Percentiles rank a stretch among this genome's conserved stretches.
Evolutionary conservation across 1,140 invertebrate genomes (phyloP).

Genomic region (Chionoecetes opilio): DNA sequence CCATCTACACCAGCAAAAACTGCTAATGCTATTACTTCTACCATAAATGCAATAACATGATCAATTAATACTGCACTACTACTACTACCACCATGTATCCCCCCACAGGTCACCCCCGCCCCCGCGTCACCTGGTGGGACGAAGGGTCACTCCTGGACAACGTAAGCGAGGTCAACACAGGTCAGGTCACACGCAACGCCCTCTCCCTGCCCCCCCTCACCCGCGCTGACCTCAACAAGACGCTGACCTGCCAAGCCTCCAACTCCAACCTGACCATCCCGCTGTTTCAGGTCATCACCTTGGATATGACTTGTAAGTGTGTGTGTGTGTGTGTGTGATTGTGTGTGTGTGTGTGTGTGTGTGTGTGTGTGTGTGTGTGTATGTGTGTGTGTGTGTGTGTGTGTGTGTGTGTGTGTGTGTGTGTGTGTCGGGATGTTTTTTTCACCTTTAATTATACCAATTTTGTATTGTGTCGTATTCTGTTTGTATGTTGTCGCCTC

Average conservation of each 20-base stretch:
- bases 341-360: not conserved
- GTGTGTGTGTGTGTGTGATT: not conserved
- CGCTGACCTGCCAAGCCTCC: slow-evolving; percentile 92
- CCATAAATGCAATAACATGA: too few species aligned
- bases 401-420: not conserved
- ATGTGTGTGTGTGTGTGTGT: too few species aligned
- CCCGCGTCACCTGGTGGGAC: slow-evolving; percentile 88
- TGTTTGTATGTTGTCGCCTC: too few species aligned
- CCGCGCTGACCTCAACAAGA: slow-evolving; percentile 90
- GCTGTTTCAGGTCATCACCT: slow-evolving; percentile 90
- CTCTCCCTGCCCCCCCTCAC: slow-evolving; percentile 89
- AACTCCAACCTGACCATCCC: slow-evolving; percentile 92
- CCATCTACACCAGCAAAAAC: too few species aligned
- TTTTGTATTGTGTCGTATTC: too few species aligned
- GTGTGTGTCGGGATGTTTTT: not conserved
- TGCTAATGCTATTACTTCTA: too few species aligned
- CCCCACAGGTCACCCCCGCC: slow-evolving; percentile 82
- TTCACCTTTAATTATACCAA: too few species aligned
- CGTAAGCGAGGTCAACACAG: slow-evolving; percentile 85
- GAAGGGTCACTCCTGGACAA: slow-evolving; percentile 76
- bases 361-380: too few species aligned
- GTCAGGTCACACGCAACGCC: slow-evolving; percentile 86
- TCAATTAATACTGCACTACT: too few species aligned
- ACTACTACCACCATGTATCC: too few species aligned
- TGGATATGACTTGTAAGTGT: slow-evolving; percentile 95